Evolutionary conservation across 2,113 vertebrate species (phyloP).

Genomic region (Lethenteron camtschaticum): DNA sequence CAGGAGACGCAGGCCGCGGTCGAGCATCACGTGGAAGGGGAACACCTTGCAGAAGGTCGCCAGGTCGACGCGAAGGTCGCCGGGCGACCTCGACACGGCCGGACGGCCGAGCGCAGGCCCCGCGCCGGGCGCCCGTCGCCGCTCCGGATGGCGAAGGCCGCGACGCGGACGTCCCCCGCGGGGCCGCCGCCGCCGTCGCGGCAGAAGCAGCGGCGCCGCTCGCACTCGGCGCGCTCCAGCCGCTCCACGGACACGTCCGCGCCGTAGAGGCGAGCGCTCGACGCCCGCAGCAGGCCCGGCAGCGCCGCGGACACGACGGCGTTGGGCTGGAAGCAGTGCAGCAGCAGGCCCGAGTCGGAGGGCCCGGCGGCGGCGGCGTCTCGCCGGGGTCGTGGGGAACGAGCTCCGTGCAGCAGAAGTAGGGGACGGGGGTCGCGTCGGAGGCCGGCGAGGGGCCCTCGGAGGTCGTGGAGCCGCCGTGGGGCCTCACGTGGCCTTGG

Average conservation of each 20-base stretch:
- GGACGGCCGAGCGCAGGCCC: background rate
- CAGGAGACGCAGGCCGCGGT: conserved; percentile 56
- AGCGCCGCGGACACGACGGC: conserved; percentile 67
- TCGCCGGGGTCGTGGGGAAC: background rate
- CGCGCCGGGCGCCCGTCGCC: too few relatives aligned
- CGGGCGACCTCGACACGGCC: conserved; percentile 39
- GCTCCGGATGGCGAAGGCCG: background rate
- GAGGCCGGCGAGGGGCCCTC: background rate
- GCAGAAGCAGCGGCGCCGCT: too few relatives aligned
- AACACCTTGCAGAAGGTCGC: conserved; percentile 85
- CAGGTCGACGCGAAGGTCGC: conserved; percentile 68
- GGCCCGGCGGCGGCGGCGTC: background rate
- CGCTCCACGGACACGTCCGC: conserved; percentile 67
- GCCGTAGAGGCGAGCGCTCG: conserved; percentile 61
- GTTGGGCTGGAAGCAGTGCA: conserved; percentile 80
- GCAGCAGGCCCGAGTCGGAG: conserved; percentile 21
- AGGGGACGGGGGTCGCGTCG: background rate
- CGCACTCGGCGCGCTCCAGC: conserved; percentile 12
- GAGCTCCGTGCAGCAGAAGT: background rate
- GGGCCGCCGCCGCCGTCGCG: too few relatives aligned
- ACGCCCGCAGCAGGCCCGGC: conserved; percentile 72
- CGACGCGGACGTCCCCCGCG: background rate
- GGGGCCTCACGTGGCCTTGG: conserved; percentile 34
- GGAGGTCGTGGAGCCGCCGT: background rate
- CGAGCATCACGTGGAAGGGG: conserved; percentile 83